Base-by-base conservation (phyloP, 2,888 invertebrate species). In the Lypha dubia region DNA sequence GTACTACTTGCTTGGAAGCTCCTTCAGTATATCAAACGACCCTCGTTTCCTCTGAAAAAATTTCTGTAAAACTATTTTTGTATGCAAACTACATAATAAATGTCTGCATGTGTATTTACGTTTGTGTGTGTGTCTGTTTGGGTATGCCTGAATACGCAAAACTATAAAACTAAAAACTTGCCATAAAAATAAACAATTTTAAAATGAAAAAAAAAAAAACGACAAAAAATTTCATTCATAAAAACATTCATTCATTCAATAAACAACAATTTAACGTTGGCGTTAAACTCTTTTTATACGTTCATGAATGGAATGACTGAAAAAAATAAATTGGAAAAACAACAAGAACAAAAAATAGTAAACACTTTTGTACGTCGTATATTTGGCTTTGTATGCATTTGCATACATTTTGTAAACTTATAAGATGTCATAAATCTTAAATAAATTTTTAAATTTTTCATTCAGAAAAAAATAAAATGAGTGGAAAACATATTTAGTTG, bases 171-270 rank as follows among this genome's bases (percentile, higher is more conserved):
- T 38, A 63, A 76, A 70, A 41, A 32, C 24, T 82, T 56, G 46
- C 46, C 46, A n/a, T 6, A 35, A 35, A 77, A 65, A 35, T 24
- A 46, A 62, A 53, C 49, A 68, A 60, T 51, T 73, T 79, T 60
- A 32, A 38, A 67, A 67, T 79, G 62, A 81, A 81, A 62, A 24
- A 53, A 62, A 56, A 24, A 13, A 44, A 24, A 35, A 62, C 41
- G 56, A 56, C 28, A 68, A 75, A 32, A n/a, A n/a, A n/a, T n/a
- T 81, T 84, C 84, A 84, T 84, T 84, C 84, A 84, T 84, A 77
- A 84, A 84, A 81, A 84, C 15, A 58, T 51, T 68, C 77, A 58
- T 51, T 68, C 77, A 81, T 77, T 77, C 81, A 77, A 76, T 76
- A 84, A 84, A 80, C 67, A 84, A 73, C 58, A 81, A 56, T 35